Evolutionary conservation across 2,113 vertebrate genomes (phyloP), one percentile per base, ranked within the genome.

Genomic region (Albula goreensis): DNA sequence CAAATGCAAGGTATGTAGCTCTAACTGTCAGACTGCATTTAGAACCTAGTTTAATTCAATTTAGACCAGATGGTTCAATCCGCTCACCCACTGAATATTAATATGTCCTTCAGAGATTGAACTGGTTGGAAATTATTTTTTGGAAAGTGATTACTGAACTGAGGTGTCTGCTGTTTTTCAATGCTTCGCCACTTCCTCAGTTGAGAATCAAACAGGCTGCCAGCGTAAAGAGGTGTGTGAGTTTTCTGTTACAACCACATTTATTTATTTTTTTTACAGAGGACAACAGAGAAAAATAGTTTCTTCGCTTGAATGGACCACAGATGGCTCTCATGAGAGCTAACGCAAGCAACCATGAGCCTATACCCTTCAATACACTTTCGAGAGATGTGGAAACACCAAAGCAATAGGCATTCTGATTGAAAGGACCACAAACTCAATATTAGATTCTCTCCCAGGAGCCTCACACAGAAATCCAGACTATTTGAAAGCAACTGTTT

Each of bases 71-170:
- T 85, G 83, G 52, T 79, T 85, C 63, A 70, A 5, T 25, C 52
- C 48, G 84, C 31, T 85, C 78, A 85, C 56, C 84, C 25, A 50
- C 77, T 51, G 51, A 49, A 79, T 60, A 25, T 60, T 80, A 85
- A 77, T 49, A 70, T 57, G 25, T 56, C n/a, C 83, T 56, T 78
- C 50, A 22, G 56, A 85, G 70, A 78, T 78, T 79, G 84, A 17
- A 57, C 41, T 60, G 77, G 74, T 85, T 80, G 50, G 57, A 50
- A 80, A 85, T 81, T 48, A 85, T 78, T 66, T 83, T 41, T 83
- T 81, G 60, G 78, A 66, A 78, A n/a, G 56, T 77, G 52, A 85
- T 85, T 80, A 85, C 77, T 51, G 25, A 86, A 82, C 51, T 25
- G 63, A 63, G 70, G 78, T 41, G 51, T 86, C n/a, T 83, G 81